These are phyloP conservation scores for Hylomyscus alleni DNA, from an alignment of 2,797 vertebrate genomes.

Conservation along the genomic window DNA sequence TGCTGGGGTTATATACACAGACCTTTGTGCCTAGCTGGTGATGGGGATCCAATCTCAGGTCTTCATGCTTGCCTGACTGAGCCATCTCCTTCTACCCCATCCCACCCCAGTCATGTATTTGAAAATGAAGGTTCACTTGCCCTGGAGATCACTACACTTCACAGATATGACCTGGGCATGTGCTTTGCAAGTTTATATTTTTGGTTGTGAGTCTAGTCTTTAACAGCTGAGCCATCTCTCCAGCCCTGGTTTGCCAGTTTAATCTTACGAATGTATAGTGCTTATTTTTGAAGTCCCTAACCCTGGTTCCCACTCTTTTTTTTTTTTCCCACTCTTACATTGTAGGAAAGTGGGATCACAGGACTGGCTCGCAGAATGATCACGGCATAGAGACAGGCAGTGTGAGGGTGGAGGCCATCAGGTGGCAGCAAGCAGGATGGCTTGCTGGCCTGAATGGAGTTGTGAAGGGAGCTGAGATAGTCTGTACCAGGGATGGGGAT, in stretches of 20 bases:
- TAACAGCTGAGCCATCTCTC: too few species aligned
- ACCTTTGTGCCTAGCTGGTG: neutral
- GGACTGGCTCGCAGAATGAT: neutral
- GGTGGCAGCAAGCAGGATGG: neutral
- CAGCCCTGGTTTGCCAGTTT: neutral
- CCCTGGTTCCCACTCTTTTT: neutral
- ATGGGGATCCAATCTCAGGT: neutral
- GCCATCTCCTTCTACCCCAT: neutral
- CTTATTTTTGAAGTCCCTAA: neutral
- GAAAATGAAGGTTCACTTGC: neutral
- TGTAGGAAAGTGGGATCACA: neutral
- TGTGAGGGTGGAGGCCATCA: neutral
- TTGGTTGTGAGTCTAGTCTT: too few species aligned
- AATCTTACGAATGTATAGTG: neutral
- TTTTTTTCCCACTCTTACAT: too few species aligned
- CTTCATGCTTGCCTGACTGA: neutral
- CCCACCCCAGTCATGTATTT: neutral
- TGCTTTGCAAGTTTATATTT: neutral
- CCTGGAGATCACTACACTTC: neutral
- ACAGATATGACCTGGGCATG: neutral
- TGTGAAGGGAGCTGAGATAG: neutral
- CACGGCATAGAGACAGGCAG: neutral
- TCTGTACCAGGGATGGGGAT: neutral
- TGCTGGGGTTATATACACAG: neutral
- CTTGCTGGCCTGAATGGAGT: neutral